Percentiles rank a stretch among this genome's conserved stretches.
Conservation (phyloP, 2,113 vertebrate genomes). For the Himantopus leucocephalus region DNA sequence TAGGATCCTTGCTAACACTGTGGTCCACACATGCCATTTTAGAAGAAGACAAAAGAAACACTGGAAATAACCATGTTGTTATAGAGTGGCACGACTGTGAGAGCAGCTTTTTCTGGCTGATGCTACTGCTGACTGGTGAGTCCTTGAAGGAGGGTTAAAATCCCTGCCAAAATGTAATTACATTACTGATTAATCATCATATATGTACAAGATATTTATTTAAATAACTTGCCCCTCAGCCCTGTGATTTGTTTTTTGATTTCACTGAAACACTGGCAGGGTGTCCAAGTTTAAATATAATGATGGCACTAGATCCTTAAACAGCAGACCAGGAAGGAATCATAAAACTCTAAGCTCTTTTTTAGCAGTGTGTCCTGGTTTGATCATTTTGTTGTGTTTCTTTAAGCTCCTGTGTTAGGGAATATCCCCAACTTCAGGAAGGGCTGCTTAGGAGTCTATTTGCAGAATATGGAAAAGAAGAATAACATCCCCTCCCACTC, state of each 20-base stretch:
- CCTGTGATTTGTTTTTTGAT: background rate
- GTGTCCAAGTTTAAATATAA: background rate
- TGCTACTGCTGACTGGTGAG: background rate
- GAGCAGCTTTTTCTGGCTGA: background rate
- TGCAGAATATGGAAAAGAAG: background rate
- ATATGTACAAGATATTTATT: background rate
- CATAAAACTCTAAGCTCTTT: background rate
- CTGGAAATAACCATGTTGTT: background rate
- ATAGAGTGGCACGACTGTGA: background rate
- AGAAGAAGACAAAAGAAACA: background rate
- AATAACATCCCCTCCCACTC: fast-evolving
- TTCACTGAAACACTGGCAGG: background rate
- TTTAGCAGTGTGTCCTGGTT: background rate
- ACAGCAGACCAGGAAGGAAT: background rate
- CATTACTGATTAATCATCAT: background rate
- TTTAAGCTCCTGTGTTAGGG: background rate
- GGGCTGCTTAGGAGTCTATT: background rate
- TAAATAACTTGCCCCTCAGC: background rate
- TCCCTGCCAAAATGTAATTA: background rate
- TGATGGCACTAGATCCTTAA: background rate
- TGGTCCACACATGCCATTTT: background rate
- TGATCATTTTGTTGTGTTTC: background rate
- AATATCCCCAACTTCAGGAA: background rate
- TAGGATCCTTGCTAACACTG: background rate
- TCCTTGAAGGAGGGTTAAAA: background rate